Percentiles rank a stretch among this genome's conserved stretches.
Evolutionary conservation across 2,888 invertebrate species (phyloP).

Genomic region (Agriopis leucophaearia): DNA sequence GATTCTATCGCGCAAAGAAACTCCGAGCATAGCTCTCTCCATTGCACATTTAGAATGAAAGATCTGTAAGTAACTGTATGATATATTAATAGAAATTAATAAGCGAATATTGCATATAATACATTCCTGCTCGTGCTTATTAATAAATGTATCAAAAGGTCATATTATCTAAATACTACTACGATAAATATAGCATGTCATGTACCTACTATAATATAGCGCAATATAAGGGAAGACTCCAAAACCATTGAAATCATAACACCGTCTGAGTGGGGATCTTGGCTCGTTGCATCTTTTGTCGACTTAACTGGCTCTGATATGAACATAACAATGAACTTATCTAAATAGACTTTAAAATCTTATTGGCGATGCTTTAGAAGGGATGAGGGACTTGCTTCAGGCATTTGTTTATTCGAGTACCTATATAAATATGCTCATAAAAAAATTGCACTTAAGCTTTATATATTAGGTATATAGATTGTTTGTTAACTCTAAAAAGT

Average conservation of each 20-base stretch:
- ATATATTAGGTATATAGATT: too few relatives aligned
- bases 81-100: too few relatives aligned
- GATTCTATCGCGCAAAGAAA: too few relatives aligned
- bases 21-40: too few relatives aligned
- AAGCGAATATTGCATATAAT: too few relatives aligned
- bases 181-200: background rate
- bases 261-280: slow-evolving; percentile 40
- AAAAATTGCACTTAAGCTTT: too few relatives aligned
- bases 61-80: too few relatives aligned
- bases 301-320: slow-evolving; percentile 46
- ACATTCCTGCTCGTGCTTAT: too few relatives aligned
- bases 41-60: too few relatives aligned
- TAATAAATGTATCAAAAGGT: too few relatives aligned
- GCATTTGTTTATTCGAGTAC: background rate
- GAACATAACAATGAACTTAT: slow-evolving; percentile 55
- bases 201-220: background rate
- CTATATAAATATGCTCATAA: background rate
- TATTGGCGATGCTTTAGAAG: slow-evolving; percentile 53
- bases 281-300: slow-evolving; percentile 56
- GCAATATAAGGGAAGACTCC: slow-evolving; percentile 3
- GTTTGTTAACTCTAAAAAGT: too few relatives aligned
- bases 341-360: slow-evolving; percentile 65
- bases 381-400: slow-evolving; percentile 37
- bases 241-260: slow-evolving; percentile 34
- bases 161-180: too few relatives aligned